A percentile compares a stretch with the other conserved stretches of the same genome.
phyloP scores from a whole-genome alignment of 2,888 invertebrate genomes.

The Acanthoscelides obtectus region DNA sequence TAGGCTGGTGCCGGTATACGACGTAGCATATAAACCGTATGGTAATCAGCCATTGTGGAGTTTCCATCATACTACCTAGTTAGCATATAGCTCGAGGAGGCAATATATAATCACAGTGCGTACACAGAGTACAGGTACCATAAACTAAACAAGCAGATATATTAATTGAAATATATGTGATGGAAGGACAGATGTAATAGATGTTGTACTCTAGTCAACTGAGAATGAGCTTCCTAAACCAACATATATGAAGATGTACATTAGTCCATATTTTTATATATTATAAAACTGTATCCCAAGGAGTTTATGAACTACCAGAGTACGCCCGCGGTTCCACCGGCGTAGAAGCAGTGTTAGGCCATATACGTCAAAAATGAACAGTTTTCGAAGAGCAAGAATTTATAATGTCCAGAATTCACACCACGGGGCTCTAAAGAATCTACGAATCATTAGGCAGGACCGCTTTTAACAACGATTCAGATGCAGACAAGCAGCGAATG shows the following conservation, averaged over 20 bases:
- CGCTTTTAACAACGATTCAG: too few relatives aligned
- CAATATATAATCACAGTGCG: not conserved
- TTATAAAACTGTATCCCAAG: too few relatives aligned
- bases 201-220: not conserved
- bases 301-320: too few relatives aligned
- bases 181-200: not conserved
- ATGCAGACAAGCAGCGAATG: too few relatives aligned
- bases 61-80: not conserved
- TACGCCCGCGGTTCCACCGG: too few relatives aligned
- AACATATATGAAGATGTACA: not conserved
- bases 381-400: too few relatives aligned
- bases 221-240: not conserved
- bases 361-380: too few relatives aligned
- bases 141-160: not conserved
- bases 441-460: too few relatives aligned
- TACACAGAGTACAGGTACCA: not conserved
- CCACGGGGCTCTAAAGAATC: too few relatives aligned
- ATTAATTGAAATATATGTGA: not conserved
- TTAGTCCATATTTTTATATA: too few relatives aligned
- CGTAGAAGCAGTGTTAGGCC: too few relatives aligned
- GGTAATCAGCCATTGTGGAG: not conserved
- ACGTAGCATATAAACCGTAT: not conserved
- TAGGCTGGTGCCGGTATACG: not conserved
- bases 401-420: too few relatives aligned
- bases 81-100: not conserved